Conservation (phyloP, 2,113 vertebrate genomes). For the Tonatia bakeri region DNA sequence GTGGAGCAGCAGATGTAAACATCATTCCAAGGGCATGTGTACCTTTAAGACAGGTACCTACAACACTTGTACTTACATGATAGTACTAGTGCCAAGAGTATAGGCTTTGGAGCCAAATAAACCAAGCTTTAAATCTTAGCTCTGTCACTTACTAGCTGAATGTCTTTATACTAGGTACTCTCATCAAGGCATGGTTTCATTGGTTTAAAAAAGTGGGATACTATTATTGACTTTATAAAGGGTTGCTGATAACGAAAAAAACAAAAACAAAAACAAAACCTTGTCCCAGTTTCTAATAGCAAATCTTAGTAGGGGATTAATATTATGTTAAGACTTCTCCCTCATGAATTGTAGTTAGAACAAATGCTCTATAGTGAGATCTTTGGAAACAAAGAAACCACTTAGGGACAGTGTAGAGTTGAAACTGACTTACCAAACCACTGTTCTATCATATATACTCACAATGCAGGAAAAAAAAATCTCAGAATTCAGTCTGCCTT, state of each 20-base stretch:
- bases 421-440: not conserved
- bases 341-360: not conserved
- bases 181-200: not conserved
- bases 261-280: no score
- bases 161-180: not conserved
- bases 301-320: not conserved
- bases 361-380: not conserved
- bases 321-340: not conserved
- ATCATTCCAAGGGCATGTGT: no score
- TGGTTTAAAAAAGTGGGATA: not conserved
- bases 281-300: not conserved
- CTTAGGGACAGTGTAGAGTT: not conserved
- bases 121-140: not conserved
- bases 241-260: not conserved
- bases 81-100: not conserved
- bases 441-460: not conserved
- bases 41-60: not conserved
- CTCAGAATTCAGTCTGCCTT: not conserved
- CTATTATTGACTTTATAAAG: not conserved
- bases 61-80: not conserved
- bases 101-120: not conserved
- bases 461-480: not conserved
- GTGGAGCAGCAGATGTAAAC: not conserved
- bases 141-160: not conserved
- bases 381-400: not conserved